Percentiles rank a stretch among this genome's conserved stretches.
Conservation (phyloP, 2,797 vertebrate genomes). For the Hipposideros larvatus region DNA sequence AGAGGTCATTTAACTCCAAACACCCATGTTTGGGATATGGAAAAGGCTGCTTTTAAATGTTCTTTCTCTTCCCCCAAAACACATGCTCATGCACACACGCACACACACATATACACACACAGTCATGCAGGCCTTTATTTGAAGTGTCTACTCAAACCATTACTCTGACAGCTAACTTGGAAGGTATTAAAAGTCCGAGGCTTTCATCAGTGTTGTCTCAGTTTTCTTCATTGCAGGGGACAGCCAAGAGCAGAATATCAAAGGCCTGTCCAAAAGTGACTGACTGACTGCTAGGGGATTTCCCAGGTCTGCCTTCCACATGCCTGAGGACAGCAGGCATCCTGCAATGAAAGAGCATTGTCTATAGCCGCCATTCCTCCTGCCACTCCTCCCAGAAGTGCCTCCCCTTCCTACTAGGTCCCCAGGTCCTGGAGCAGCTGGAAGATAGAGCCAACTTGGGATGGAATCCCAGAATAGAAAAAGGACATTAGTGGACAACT, state of each 20-base stretch:
- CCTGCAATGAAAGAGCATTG: background rate
- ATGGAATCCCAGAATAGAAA: background rate
- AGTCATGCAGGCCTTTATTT: background rate
- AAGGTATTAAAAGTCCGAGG: background rate
- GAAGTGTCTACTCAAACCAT: background rate
- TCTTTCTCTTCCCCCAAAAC: background rate
- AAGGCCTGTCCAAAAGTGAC: constrained; percentile 10
- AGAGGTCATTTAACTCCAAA: background rate
- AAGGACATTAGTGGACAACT: background rate
- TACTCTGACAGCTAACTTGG: constrained; percentile 19
- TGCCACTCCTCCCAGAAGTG: background rate
- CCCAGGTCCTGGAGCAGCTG: background rate
- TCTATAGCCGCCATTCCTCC: background rate
- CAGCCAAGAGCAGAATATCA: background rate
- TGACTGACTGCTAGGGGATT: background rate
- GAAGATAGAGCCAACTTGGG: background rate
- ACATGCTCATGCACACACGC: fast-evolving
- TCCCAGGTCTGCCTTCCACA: background rate
- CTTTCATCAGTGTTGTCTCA: background rate
- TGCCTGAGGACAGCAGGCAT: background rate
- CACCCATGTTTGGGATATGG: background rate
- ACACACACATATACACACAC: fast-evolving
- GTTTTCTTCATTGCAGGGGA: background rate
- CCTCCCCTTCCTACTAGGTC: background rate
- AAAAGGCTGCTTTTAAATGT: background rate